These are phyloP conservation scores for Heliconius sara DNA, from an alignment of 2,888 invertebrate genomes.

Conservation along the genomic window DNA sequence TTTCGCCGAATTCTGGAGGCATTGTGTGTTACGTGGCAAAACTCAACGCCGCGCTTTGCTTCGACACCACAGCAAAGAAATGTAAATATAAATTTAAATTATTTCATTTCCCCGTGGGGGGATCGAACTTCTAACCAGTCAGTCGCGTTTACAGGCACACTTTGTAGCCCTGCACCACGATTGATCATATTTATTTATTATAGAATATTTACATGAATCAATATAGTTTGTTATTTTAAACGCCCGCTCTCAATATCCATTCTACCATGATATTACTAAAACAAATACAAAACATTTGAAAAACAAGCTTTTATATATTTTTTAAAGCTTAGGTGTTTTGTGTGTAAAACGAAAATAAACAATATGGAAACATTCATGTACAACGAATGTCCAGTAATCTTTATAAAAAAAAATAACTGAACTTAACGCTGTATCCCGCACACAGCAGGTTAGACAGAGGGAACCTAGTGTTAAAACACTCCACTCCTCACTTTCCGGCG, in stretches of 20 bases:
- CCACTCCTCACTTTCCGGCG: too few species aligned
- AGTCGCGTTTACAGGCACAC: background rate
- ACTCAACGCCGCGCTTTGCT: too few species aligned
- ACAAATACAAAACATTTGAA: background rate
- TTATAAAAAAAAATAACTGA: too few species aligned
- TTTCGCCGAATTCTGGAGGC: too few species aligned
- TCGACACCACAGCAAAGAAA: too few species aligned
- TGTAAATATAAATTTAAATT: too few species aligned
- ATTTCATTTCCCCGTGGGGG: too few species aligned
- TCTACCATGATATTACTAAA: slow-evolving; percentile 14
- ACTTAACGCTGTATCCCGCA: background rate
- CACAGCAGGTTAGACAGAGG: background rate
- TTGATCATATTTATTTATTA: background rate
- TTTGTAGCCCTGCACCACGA: background rate
- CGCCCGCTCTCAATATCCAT: background rate
- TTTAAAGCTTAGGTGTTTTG: background rate
- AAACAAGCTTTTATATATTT: background rate
- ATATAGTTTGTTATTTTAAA: slow-evolving; percentile 1
- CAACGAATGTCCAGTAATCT: background rate
- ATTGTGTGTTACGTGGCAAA: too few species aligned
- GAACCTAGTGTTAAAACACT: too few species aligned
- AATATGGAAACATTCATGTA: background rate
- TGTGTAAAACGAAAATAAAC: background rate
- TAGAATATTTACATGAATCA: background rate
- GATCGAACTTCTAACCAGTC: background rate